Conservation (phyloP, 2,797 vertebrate genomes). For the Margarornis squamiger region DNA sequence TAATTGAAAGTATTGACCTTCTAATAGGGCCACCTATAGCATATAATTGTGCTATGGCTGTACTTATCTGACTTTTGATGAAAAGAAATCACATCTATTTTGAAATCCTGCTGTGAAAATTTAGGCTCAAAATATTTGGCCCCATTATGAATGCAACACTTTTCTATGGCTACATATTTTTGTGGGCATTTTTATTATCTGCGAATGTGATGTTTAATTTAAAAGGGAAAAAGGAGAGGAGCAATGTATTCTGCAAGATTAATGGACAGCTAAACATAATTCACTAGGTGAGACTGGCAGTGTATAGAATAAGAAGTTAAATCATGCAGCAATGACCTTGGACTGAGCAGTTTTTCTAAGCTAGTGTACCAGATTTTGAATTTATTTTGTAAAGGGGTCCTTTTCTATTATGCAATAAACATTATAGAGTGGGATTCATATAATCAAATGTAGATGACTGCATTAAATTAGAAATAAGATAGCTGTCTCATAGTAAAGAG, state of each 20-base stretch:
- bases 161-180: constrained; percentile 15
- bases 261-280: constrained; percentile 43
- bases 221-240: neutral
- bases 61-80: neutral
- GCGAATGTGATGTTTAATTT: constrained; percentile 32
- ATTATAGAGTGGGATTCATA: neutral
- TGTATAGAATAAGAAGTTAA: constrained; percentile 13
- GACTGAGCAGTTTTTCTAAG: neutral
- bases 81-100: neutral
- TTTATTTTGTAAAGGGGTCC: neutral
- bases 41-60: neutral
- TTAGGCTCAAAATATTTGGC: neutral
- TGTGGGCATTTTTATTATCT: constrained; percentile 28
- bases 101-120: constrained; percentile 24
- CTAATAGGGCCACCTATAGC: neutral
- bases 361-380: neutral
- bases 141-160: neutral
- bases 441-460: neutral
- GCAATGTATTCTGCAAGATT: constrained; percentile 23
- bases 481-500: neutral
- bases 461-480: neutral
- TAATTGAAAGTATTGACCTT: neutral
- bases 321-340: constrained; percentile 53
- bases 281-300: constrained; percentile 3
- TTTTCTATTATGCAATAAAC: neutral